Base-by-base conservation (phyloP, 2,888 invertebrate species). In the Oegoconia quadripuncta region DNA sequence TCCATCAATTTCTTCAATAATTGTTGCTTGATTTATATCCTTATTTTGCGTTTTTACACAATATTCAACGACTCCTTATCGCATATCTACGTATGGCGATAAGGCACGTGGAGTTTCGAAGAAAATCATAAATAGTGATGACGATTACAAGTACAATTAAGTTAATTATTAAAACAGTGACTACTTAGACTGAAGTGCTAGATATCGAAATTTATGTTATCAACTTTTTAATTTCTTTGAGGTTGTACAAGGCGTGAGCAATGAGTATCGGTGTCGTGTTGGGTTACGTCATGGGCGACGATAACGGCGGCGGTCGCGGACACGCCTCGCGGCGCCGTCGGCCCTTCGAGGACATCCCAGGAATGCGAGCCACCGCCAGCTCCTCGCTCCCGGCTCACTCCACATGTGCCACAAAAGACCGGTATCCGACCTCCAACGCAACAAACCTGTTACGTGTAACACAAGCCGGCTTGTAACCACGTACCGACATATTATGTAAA, bases 361-460 rank as follows among this genome's bases (percentile, higher is more conserved):
- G 74, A 82, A 79, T 76, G 74, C 67, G 72, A 65, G 74, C 65
- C 62, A 56, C 64, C 64, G 55, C 65, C 62, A 55, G 64, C 64
- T 66, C 62, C 63, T 68, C 64, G 52, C 64, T 65, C 60, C 68
- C 75, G 66, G 73, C 67, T 67, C 74, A 64, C 65, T 76, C 71
- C 71, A 82, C 74, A 84, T 83, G 80, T 80, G 81, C 79, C 63
- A 76, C 76, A 64, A 72, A 74, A 76, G 78, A 81, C 81, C 78
- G 79, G 79, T 81, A 74, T 66, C 64, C 79, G 84, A 76, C 84
- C 83, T 82, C 82, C 76, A 75, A 75, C 79, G 74, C 80, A 78
- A 75, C 65, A 81, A 87, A 86, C 87, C 87, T 81, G 86, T 86
- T 84, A 86, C 80, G 64, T 74, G 74, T 74, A 79, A 76, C 70